Conservation (phyloP, 2,888 invertebrate species). For the Tortricodes alternella region DNA sequence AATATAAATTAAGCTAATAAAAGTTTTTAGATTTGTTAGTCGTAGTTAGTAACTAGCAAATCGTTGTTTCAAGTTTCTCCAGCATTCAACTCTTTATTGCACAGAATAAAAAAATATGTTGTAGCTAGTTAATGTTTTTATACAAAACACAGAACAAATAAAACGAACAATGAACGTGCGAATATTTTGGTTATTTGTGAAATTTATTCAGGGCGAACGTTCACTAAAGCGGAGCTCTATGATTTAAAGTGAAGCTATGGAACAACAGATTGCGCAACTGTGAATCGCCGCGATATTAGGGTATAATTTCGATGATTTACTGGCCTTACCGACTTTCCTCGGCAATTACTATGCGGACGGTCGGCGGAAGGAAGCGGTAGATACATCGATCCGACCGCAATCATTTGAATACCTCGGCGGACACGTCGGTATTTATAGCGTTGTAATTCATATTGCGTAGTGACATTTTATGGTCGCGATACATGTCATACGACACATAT, state of each 20-base stretch:
- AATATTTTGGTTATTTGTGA: slow-evolving; percentile 51
- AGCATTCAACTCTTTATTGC: slow-evolving; percentile 19
- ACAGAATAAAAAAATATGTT: slow-evolving; percentile 1
- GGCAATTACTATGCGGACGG: slow-evolving; percentile 77
- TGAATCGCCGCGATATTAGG: slow-evolving; percentile 72
- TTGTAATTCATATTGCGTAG: slow-evolving; percentile 69
- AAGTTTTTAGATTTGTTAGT: slow-evolving; percentile 7
- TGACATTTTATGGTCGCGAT: slow-evolving; percentile 71
- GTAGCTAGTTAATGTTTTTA: background rate
- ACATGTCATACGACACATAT: slow-evolving; percentile 46
- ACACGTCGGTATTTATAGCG: slow-evolving; percentile 72
- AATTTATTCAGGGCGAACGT: slow-evolving; percentile 52
- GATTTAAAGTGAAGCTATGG: slow-evolving; percentile 61
- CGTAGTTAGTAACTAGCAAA: slow-evolving; percentile 2
- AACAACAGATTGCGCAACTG: slow-evolving; percentile 68
- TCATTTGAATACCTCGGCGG: slow-evolving; percentile 75
- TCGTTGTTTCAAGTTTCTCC: slow-evolving; percentile 11
- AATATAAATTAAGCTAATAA: too few species aligned
- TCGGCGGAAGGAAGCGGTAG: slow-evolving; percentile 75
- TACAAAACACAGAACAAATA: slow-evolving; percentile 15
- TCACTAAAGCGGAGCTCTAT: slow-evolving; percentile 62
- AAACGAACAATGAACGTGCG: slow-evolving; percentile 37
- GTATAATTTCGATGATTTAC: slow-evolving; percentile 81
- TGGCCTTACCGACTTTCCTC: slow-evolving; percentile 60
- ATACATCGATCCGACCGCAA: slow-evolving; percentile 72